Percentiles rank a stretch among this genome's conserved stretches.
Evolutionary conservation across 2,888 invertebrate species (phyloP).

Genomic region (Lasius fuliginosus): DNA sequence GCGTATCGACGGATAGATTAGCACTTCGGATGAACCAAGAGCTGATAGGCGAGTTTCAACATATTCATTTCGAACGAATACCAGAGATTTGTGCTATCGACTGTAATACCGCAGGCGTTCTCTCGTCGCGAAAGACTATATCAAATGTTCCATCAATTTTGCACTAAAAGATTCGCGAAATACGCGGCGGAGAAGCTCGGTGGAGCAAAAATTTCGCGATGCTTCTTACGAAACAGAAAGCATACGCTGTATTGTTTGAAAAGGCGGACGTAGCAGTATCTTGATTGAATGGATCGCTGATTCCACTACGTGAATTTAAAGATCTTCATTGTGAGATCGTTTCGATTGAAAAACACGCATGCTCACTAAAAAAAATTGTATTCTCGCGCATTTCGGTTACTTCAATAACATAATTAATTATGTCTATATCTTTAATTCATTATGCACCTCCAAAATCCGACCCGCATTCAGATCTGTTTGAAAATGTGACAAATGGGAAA

Average conservation of each 20-base stretch:
- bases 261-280: constrained; percentile 27
- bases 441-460: too few relatives aligned
- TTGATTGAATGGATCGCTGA: constrained; percentile 48
- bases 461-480: too few relatives aligned
- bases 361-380: constrained; percentile 7
- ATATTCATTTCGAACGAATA: not conserved
- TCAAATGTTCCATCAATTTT: constrained; percentile 6
- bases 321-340: constrained; percentile 31
- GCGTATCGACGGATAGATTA: not conserved
- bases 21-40: not conserved
- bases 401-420: not conserved
- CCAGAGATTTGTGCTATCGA: not conserved
- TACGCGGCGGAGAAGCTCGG: not conserved
- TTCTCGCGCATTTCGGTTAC: constrained; percentile 1
- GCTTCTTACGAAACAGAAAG: not conserved
- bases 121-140: not conserved
- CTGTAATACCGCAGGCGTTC: not conserved
- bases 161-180: not conserved
- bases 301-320: constrained; percentile 1
- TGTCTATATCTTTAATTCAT: not conserved
- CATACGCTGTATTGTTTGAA: not conserved
- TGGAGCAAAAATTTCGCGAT: not conserved
- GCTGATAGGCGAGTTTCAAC: not conserved
- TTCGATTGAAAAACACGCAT: not conserved
- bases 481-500: not conserved